These are phyloP conservation scores for Magallana nippona DNA, from an alignment of 2,888 invertebrate species.

Conservation along the genomic window DNA sequence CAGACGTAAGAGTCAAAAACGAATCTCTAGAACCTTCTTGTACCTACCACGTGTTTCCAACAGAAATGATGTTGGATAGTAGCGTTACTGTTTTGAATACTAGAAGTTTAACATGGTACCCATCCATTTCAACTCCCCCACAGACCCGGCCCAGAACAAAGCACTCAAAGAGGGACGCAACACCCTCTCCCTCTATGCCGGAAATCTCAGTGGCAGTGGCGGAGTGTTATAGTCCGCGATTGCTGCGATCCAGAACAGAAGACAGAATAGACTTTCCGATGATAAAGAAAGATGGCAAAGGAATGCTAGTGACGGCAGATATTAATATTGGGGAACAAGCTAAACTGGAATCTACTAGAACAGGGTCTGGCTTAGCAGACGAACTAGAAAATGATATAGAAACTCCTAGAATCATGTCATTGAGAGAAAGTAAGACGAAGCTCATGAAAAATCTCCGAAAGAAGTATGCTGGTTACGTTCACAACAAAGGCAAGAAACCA, in stretches of 20 bases:
- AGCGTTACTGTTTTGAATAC: slow-evolving; percentile 42
- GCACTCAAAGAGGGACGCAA: slow-evolving; percentile 30
- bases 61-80: slow-evolving; percentile 47
- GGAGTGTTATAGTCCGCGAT: not conserved
- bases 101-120: slow-evolving; percentile 44
- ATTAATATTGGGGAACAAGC: slow-evolving; percentile 39
- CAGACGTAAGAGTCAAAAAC: slow-evolving; percentile 51
- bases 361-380: not conserved
- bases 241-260: slow-evolving; percentile 23
- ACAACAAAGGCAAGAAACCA: slow-evolving; percentile 24
- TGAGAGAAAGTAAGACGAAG: slow-evolving; percentile 31
- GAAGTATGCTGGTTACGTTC: slow-evolving; percentile 47
- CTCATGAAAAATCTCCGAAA: slow-evolving; percentile 45
- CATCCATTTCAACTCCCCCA: slow-evolving; percentile 38
- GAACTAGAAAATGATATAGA: slow-evolving; percentile 13
- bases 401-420: not conserved
- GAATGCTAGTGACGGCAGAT: slow-evolving; percentile 42
- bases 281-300: slow-evolving; percentile 43
- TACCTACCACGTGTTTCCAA: slow-evolving; percentile 59
- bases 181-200: slow-evolving; percentile 28
- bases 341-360: not conserved
- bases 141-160: not conserved
- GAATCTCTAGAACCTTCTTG: slow-evolving; percentile 56
- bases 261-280: slow-evolving; percentile 47
- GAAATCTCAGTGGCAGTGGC: slow-evolving; percentile 17